Base-by-base conservation (phyloP, 2,888 invertebrate genomes). In the Ptychoptera albimana region DNA sequence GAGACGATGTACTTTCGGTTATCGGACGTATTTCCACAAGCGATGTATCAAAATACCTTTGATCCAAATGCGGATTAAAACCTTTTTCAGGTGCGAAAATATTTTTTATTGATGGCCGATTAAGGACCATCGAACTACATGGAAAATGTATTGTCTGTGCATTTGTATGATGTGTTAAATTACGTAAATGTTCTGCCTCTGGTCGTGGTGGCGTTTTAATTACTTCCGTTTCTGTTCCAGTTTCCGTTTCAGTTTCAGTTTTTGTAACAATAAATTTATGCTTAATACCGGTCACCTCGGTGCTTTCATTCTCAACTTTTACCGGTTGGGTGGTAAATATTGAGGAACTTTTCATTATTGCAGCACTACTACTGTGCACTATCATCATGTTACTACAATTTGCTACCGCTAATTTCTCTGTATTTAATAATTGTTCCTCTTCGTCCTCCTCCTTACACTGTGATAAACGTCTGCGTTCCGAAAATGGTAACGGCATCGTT, bases 371-470 rank as follows among this genome's bases (percentile, higher is more conserved):
- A 7, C 23, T 23, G 7, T 23, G 23, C 12, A 30, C 30, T 39
- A 39, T 13, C n/a, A 23, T 8, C 2, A 16, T 39, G 4, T 12
- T 30, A 9, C 13, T 29, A 13, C 13, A 13, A n/a, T n/a, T 8
- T 30, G 8, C n/a, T 30, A 8, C 10, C 32, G 30, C 15, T n/a
- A 32, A 14, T 40, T 43, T 43, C 8, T 16, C 8, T 15, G 30
- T 40, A 13, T 9, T 37, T 15, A 37, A n/a, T 8, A 34, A 15
- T 35, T 34, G 23, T 51, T 82, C 82, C 44, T 83, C 82, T 59
- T 86, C 85, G 54, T 86, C 86, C 64, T 86, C 86, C 59, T 86
- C 86, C 48, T 81, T 74, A 59, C 86, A 86, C 62, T 86, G 84
- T 3, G 85, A 86, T 50, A 86, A 62, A 11, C 86, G 73, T 30